A percentile compares a stretch with the other conserved stretches of the same genome.
Evolutionary conservation across 1,140 invertebrate genomes (phyloP).

Genomic region (Holotrichia oblita): DNA sequence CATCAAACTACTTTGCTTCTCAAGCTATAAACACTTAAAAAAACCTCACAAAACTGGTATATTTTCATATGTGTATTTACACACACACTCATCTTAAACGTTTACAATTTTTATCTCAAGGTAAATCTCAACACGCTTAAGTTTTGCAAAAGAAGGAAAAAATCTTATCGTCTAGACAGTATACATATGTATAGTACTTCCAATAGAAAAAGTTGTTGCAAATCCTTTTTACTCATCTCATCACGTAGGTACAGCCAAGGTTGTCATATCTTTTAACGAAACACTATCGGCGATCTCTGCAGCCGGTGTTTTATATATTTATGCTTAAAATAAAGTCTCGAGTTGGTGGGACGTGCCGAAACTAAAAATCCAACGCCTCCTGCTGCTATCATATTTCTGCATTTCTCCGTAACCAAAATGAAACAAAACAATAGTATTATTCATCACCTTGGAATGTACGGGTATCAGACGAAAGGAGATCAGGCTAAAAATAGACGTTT

Average conservation of each 20-base stretch:
- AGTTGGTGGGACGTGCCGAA: constrained; percentile 10
- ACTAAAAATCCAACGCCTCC: not conserved
- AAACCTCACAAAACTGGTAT: no score
- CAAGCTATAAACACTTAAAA: no score
- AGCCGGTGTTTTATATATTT: not conserved
- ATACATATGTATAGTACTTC: not conserved
- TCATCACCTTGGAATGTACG: not conserved
- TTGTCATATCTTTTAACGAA: not conserved
- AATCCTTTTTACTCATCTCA: not conserved
- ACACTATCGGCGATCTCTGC: not conserved
- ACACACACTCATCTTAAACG: no score
- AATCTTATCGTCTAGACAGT: not conserved
- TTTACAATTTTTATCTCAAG: not conserved
- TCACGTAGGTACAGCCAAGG: not conserved
- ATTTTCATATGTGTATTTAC: no score
- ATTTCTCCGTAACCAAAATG: not conserved
- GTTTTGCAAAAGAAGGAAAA: not conserved
- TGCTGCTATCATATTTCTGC: not conserved
- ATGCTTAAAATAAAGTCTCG: not conserved
- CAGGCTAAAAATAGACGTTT: not conserved
- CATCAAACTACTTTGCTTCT: not conserved
- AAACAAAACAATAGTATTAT: not conserved
- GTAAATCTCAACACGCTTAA: not conserved
- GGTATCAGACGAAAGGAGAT: not conserved
- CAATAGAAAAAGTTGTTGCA: not conserved